Evolutionary conservation across 1,140 invertebrate genomes (phyloP).

Genomic region (Wasmannia auropunctata): DNA sequence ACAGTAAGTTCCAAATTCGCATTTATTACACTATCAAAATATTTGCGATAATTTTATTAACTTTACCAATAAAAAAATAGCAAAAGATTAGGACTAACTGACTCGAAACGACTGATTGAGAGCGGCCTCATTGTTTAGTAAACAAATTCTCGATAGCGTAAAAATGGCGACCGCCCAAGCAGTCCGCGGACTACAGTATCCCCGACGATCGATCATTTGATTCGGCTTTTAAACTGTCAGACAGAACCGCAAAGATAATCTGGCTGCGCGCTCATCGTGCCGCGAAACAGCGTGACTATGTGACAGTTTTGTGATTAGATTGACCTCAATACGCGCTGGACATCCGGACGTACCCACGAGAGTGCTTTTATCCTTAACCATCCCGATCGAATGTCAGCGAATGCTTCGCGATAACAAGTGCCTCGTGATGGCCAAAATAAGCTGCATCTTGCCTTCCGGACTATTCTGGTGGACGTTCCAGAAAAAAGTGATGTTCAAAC

Average conservation of each 20-base stretch:
- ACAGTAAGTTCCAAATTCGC: neutral
- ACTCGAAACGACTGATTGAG: neutral
- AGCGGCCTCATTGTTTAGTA: neutral
- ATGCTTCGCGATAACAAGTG: conserved; percentile 1
- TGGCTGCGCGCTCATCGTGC: conserved; percentile 21
- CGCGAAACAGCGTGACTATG: conserved; percentile 68
- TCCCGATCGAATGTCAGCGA: conserved; percentile 42
- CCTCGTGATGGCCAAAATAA: neutral
- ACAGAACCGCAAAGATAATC: conserved; percentile 46
- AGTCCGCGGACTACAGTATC: neutral
- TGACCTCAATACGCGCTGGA: conserved; percentile 71
- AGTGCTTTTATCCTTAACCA: conserved; percentile 40
- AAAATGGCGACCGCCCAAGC: conserved; percentile 20
- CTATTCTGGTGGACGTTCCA: neutral
- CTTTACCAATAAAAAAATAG: neutral
- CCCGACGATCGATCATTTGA: conserved; percentile 13
- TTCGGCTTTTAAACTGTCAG: conserved; percentile 28
- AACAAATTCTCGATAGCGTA: conserved; percentile 3
- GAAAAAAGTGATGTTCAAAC: neutral
- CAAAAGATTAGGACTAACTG: neutral
- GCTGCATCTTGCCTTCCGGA: neutral
- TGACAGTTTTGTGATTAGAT: conserved; percentile 75
- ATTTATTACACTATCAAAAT: neutral
- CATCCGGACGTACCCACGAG: conserved; percentile 60
- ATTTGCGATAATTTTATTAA: neutral